Evolutionary conservation across 2,113 vertebrate genomes (phyloP).

Genomic region (Pedionomus torquatus): DNA sequence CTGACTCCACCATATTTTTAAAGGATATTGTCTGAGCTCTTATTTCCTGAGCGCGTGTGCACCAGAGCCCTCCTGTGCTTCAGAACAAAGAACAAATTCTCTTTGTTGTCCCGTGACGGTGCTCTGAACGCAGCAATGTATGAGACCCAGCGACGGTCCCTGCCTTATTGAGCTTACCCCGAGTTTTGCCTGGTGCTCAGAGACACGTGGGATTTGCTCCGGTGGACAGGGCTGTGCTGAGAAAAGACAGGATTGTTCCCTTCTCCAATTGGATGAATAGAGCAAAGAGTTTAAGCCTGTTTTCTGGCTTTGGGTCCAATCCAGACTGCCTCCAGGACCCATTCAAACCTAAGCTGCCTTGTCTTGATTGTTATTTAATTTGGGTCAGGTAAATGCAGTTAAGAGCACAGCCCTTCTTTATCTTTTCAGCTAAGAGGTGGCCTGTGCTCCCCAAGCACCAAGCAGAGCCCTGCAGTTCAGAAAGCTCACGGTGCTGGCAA

Average conservation of each 20-base stretch:
- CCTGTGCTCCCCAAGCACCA: not conserved
- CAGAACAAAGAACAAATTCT: slow-evolving; percentile 28
- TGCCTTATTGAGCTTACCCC: not conserved
- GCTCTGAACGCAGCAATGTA: not conserved
- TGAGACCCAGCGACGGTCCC: accelerated
- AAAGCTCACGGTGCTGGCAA: not conserved
- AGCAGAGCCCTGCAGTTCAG: not conserved
- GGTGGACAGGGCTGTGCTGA: not conserved
- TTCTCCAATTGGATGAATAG: not conserved
- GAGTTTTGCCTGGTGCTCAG: not conserved
- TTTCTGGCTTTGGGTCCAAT: not conserved
- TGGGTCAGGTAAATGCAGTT: not conserved
- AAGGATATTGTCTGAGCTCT: not conserved
- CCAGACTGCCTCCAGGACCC: not conserved
- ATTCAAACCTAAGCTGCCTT: not conserved
- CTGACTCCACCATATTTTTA: not conserved
- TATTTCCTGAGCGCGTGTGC: not conserved
- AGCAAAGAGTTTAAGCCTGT: not conserved
- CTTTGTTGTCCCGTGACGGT: not conserved
- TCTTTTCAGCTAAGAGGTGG: not conserved
- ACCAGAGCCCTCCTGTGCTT: not conserved
- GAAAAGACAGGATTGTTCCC: not conserved
- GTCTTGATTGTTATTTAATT: not conserved
- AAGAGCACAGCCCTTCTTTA: not conserved
- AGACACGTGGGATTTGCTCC: not conserved